Percentiles rank a stretch among this genome's conserved stretches.
phyloP scores from a whole-genome alignment of 1,140 invertebrate genomes.

The Halyomorpha halys region DNA sequence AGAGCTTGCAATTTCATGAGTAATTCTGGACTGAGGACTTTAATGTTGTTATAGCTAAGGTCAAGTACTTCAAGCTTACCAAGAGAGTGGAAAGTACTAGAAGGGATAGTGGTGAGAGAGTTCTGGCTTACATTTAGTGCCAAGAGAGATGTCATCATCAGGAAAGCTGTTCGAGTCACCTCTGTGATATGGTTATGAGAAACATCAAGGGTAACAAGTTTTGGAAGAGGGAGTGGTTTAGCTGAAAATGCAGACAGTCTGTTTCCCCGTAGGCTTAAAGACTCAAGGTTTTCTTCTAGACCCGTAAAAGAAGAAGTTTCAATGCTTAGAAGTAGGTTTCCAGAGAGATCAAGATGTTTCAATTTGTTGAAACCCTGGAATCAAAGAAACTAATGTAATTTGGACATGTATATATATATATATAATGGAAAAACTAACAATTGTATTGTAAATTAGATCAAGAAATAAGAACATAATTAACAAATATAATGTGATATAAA shows the following conservation, averaged over 20 bases:
- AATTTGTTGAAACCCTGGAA: constrained; percentile 55
- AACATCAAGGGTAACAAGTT: constrained; percentile 59
- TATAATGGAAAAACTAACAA: too few species aligned
- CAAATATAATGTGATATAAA: too few species aligned
- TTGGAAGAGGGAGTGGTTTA: constrained; percentile 50
- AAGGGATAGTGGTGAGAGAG: constrained; percentile 49
- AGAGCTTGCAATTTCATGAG: constrained; percentile 55
- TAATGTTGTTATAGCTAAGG: constrained; percentile 58
- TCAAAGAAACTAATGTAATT: too few species aligned
- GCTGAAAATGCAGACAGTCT: constrained; percentile 52
- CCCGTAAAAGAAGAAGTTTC: constrained; percentile 63
- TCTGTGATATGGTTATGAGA: constrained; percentile 67
- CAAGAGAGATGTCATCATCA: constrained; percentile 53
- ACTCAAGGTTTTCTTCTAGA: constrained; percentile 57
- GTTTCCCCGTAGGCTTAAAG: constrained; percentile 66
- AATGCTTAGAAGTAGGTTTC: constrained; percentile 62
- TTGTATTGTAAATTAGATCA: too few species aligned
- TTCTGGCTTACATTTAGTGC: constrained; percentile 70
- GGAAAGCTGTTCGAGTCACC: constrained; percentile 54
- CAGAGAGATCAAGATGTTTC: constrained; percentile 61
- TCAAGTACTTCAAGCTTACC: constrained; percentile 54
- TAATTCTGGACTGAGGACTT: constrained; percentile 55
- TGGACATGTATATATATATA: too few species aligned
- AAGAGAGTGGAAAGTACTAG: constrained; percentile 48
- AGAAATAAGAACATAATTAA: too few species aligned